Evolutionary conservation across 2,113 vertebrate species (phyloP), one percentile per base, ranked within the genome.

Genomic region (Atlantisia rogersi): DNA sequence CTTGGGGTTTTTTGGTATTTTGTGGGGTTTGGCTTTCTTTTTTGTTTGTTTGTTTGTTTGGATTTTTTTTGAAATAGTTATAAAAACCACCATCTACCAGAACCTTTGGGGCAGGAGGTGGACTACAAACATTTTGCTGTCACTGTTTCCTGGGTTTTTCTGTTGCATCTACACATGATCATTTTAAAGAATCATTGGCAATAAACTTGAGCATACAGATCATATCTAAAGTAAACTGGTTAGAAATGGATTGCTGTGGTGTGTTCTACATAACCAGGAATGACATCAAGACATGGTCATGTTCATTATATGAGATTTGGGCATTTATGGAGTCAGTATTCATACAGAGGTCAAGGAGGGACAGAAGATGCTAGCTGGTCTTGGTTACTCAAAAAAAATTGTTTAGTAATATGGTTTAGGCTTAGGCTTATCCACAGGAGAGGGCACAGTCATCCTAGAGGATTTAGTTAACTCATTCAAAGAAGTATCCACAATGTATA

Each of bases 401-500:
- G 20, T 10, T 91, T 92, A 48, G 82, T 91, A 91, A 68, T 95
- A 48, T 53, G 29, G 29, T 73, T 87, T 91, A 84, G 29, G 35
- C 15, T 87, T 91, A 84, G 29, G 39, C 15, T 19, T 88, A 85
- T 58, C 31, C 35, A 55, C 58, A 62, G 62, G 39, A 88, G 74
- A 95, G 94, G 50, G 86, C 53, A 86, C 24, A 89, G 75, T 31
- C 29, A 14, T 80, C 70, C 63, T 73, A 64, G 69, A 84, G 88
- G 88, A 90, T 91, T 93, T 91, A 78, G 40, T 65, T 95, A 82
- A 68, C 48, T 87, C 18, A 31, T 50, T 77, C 71, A 88, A 86
- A 93, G 75, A 86, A 81, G 64, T 56, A 84, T 81, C 76, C 77
- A 60, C 46, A 84, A 26, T 17, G 24, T 74, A 93, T 88, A 82